Base-by-base conservation (phyloP, 1,140 invertebrate species). In the Dendroctonus ponderosae region DNA sequence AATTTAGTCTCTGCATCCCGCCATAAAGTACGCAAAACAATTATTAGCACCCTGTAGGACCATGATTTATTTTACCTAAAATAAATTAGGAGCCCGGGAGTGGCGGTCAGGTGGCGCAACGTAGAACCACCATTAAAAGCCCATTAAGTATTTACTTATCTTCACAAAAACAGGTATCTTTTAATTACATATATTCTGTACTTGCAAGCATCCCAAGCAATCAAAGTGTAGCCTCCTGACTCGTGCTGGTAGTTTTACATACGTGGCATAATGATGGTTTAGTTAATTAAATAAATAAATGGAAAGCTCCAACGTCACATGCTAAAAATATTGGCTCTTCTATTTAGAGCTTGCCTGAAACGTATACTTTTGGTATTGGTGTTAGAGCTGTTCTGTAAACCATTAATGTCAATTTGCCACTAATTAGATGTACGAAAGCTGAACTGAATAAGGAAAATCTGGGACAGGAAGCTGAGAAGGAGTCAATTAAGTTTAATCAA, bases 101-200 rank as follows among this genome's bases (percentile, higher is more conserved):
- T n/a, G 60, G 43, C 51, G 12, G 50, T 38, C 62, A 63, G 62
- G 62, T 63, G 62, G 62, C 52, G 62, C 62, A 50, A 56, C 62
- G 52, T 56, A 15, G 41, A 39, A 56, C 60, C 38, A 39, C 62
- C 62, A 63, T 63, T 63, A 63, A 63, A 63, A 63, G 41, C 62
- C 39, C 62, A 63, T 63, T 63, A 63, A 63, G 50, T 37, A 63
- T 63, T 63, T 56, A 63, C 52, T 63, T 63, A 54, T 56, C 51
- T 53, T 37, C 41, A 39, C 12, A 54, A 54, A 37, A 37, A 54
- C 39, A 7, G 3, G 6, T 26, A 54, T 5, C 12, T 37, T 26
- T n/a, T 5, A 8, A 9, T 7, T 2, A 0, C 4, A 40, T 39
- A 54, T 4, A 39, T 5, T 4, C 15, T 39, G 37, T 7, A n/a